A percentile compares a stretch with the other conserved stretches of the same genome.
phyloP scores from a whole-genome alignment of 1,140 invertebrate species.

The Drosophila ercepeae region DNA sequence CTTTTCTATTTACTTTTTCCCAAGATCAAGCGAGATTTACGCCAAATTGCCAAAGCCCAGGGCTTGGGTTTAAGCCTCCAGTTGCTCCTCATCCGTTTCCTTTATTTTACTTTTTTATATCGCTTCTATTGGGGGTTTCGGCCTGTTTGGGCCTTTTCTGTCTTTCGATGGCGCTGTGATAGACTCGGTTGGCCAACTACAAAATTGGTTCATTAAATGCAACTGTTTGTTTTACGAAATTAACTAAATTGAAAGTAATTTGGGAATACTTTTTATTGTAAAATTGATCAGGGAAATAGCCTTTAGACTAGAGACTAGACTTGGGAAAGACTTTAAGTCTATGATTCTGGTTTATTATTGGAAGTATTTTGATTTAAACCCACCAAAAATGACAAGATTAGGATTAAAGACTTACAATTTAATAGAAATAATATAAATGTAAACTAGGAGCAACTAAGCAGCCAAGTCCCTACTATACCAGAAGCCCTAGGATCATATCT shows the following conservation, averaged over 20 bases:
- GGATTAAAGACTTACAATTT: too few species aligned
- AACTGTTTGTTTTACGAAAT: constrained; percentile 44
- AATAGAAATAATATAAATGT: too few species aligned
- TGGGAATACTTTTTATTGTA: background rate
- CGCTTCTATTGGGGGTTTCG: background rate
- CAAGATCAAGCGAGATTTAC: constrained; percentile 74
- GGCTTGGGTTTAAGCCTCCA: constrained; percentile 11
- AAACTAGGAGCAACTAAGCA: too few species aligned
- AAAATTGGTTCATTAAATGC: constrained; percentile 74
- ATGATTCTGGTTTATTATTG: too few species aligned
- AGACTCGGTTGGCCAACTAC: constrained; percentile 7
- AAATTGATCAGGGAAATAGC: too few species aligned
- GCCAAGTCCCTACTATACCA: too few species aligned
- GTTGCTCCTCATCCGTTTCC: background rate
- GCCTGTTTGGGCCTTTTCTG: background rate
- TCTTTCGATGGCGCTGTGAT: background rate
- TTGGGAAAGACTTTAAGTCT: too few species aligned
- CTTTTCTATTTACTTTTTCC: constrained; percentile 75
- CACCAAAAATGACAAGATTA: too few species aligned
- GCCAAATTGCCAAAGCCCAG: constrained; percentile 58
- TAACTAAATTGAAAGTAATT: background rate
- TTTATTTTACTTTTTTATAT: too few species aligned
- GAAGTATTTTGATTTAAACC: too few species aligned
- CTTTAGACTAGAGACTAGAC: too few species aligned
- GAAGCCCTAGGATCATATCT: too few species aligned